Percentiles rank a stretch among this genome's conserved stretches.
These are phyloP conservation scores for Archocentrus centrarchus DNA, from an alignment of 2,113 vertebrate species.

Conservation along the genomic window DNA sequence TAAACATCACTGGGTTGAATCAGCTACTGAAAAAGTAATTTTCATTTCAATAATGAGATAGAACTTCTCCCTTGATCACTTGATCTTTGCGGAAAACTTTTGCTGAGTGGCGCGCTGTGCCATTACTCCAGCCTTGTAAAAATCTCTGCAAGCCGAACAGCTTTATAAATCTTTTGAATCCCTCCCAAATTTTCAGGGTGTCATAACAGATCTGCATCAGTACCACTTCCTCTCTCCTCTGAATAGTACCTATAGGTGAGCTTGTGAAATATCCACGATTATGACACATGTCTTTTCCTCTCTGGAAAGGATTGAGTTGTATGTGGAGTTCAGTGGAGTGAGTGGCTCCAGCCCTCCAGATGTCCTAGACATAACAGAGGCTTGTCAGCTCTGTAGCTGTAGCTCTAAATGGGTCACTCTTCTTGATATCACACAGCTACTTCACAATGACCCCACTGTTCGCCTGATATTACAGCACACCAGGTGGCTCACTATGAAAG, in stretches of 20 bases:
- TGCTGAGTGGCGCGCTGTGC: constrained; percentile 36
- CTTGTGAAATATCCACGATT: constrained; percentile 49
- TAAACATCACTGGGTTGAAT: constrained; percentile 47
- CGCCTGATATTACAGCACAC: constrained; percentile 77
- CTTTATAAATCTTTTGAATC: constrained; percentile 42
- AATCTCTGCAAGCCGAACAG: constrained; percentile 43
- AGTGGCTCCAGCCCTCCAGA: constrained; percentile 65
- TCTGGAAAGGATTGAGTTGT: constrained; percentile 39
- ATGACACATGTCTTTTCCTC: constrained; percentile 46
- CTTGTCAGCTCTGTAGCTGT: constrained; percentile 69
- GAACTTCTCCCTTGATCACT: constrained; percentile 51
- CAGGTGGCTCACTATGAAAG: constrained; percentile 77
- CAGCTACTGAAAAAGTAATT: constrained; percentile 54
- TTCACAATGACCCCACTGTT: constrained; percentile 82
- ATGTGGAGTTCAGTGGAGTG: constrained; percentile 30
- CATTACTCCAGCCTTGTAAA: constrained; percentile 33
- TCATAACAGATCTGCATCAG: constrained; percentile 33
- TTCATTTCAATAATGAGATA: constrained; percentile 69
- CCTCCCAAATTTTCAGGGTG: constrained; percentile 40
- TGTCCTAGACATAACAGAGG: constrained; percentile 77
- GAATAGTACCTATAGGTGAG: constrained; percentile 39
- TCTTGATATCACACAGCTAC: constrained; percentile 75
- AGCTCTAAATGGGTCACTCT: constrained; percentile 80
- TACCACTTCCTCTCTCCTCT: constrained; percentile 19
- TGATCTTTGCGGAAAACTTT: constrained; percentile 57